Conservation (phyloP, 2,888 invertebrate genomes). For the Lissonota sp. region DNA sequence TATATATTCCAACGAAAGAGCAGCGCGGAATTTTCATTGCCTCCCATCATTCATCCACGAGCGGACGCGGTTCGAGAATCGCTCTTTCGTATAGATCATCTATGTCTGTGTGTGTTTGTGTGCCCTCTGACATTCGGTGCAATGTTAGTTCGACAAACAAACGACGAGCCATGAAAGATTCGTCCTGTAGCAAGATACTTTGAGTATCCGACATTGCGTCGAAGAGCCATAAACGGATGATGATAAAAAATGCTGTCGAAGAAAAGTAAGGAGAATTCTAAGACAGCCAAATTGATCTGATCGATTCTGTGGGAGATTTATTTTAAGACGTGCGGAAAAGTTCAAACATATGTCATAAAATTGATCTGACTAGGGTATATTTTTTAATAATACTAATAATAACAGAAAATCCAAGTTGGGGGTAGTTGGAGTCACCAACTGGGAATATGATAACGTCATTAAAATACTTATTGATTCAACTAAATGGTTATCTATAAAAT, state of each 20-base stretch:
- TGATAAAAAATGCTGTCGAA: slow-evolving; percentile 5
- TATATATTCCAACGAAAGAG: slow-evolving; percentile 59
- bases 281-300: too few species aligned
- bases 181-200: slow-evolving; percentile 13
- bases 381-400: too few species aligned
- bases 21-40: slow-evolving; percentile 72
- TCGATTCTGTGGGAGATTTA: too few species aligned
- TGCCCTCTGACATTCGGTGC: slow-evolving; percentile 30
- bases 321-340: too few species aligned
- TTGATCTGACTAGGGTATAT: too few species aligned
- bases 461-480: too few species aligned
- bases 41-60: slow-evolving; percentile 73
- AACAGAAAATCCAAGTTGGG: too few species aligned
- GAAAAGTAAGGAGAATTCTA: not conserved
- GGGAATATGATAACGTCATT: too few species aligned
- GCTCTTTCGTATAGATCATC: not conserved
- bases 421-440: too few species aligned
- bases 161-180: slow-evolving; percentile 33
- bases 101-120: not conserved
- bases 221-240: slow-evolving; percentile 15
- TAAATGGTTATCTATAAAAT: too few species aligned
- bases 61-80: slow-evolving; percentile 32
- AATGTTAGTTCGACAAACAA: slow-evolving; percentile 47
- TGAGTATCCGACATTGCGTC: slow-evolving; percentile 17
- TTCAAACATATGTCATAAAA: too few species aligned